phyloP scores from a whole-genome alignment of 2,888 invertebrate genomes.

The Rhamphomyia laevipes region DNA sequence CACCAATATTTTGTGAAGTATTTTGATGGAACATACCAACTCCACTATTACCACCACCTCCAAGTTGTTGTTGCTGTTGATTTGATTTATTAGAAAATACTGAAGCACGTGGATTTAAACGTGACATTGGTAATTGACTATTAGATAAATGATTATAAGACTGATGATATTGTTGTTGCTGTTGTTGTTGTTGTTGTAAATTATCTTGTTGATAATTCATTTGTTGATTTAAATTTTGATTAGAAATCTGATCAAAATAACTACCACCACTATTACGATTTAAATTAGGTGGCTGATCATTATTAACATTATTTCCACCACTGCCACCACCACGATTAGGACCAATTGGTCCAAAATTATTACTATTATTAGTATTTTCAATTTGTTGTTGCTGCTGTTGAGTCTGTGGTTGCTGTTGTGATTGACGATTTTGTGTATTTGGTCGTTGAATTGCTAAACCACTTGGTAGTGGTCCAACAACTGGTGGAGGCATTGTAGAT shows the following conservation, averaged over 20 bases:
- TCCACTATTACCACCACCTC: conserved; percentile 12
- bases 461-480: conserved; percentile 17
- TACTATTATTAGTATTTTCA: background rate
- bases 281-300: conserved; percentile 14
- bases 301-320: conserved; percentile 20
- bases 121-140: conserved; percentile 45
- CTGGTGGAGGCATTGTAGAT: conserved; percentile 16
- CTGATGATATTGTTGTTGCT: conserved; percentile 18
- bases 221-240: conserved; percentile 25
- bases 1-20: conserved; percentile 14
- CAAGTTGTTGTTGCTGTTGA: conserved; percentile 16
- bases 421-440: conserved; percentile 13
- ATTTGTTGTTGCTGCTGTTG: conserved; percentile 18
- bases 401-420: conserved; percentile 14
- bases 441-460: conserved; percentile 33
- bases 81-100: conserved; percentile 46
- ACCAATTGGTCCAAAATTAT: conserved; percentile 30
- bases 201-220: conserved; percentile 19
- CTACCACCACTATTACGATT: conserved; percentile 10
- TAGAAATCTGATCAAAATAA: conserved; percentile 14
- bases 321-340: conserved; percentile 17
- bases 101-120: conserved; percentile 70
- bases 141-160: conserved; percentile 15
- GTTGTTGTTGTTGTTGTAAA: conserved; percentile 6
- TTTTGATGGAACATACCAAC: conserved; percentile 22